These are phyloP conservation scores for Strix aluco DNA, from an alignment of 2,113 vertebrate genomes.

Conservation along the genomic window DNA sequence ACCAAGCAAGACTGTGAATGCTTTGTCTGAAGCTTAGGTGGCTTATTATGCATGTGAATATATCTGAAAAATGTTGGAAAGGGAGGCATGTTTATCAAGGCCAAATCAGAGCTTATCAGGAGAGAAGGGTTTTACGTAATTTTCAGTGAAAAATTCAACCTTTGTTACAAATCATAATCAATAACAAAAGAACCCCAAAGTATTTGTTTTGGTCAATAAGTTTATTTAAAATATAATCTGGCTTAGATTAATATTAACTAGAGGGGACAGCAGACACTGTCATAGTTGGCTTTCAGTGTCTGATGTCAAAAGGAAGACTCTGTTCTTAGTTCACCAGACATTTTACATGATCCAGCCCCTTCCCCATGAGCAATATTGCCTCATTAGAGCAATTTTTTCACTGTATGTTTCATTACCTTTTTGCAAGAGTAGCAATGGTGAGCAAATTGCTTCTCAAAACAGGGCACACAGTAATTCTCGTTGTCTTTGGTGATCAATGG, in stretches of 20 bases:
- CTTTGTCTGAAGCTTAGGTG: neutral
- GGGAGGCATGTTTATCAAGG: neutral
- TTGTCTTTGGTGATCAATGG: constrained; percentile 78
- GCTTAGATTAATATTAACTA: neutral
- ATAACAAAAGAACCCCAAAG: neutral
- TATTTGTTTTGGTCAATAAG: neutral
- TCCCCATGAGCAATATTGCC: neutral
- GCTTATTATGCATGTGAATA: neutral
- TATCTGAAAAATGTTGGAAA: neutral
- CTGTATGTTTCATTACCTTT: constrained; percentile 80
- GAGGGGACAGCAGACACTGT: neutral
- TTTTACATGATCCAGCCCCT: neutral
- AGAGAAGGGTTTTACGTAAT: neutral
- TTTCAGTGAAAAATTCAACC: neutral
- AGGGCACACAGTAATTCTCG: constrained; percentile 78
- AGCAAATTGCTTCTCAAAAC: constrained; percentile 83
- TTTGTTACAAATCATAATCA: neutral
- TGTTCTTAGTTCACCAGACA: neutral
- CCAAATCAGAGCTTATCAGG: neutral
- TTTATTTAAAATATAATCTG: neutral
- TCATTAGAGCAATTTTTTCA: neutral
- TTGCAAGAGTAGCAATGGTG: constrained; percentile 91
- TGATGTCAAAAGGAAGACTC: neutral
- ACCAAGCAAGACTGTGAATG: neutral
- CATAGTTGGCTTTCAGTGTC: neutral